These are phyloP conservation scores for Sylvilagus bachmani DNA, from an alignment of 2,113 vertebrate species.

Conservation along the genomic window DNA sequence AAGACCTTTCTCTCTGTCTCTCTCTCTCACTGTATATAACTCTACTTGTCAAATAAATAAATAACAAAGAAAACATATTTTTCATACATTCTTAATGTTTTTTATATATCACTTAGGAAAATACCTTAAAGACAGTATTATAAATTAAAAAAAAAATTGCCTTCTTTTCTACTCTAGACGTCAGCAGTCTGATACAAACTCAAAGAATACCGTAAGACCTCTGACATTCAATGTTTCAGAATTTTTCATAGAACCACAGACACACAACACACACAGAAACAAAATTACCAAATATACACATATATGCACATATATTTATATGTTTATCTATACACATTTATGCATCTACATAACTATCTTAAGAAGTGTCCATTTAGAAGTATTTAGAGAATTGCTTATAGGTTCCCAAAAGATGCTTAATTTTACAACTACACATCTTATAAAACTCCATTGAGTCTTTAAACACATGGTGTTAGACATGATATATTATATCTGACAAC, in stretches of 20 bases:
- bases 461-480: neutral
- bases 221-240: fast-evolving
- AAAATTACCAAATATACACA: neutral
- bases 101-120: constrained; percentile 78
- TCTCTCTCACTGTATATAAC: too few relatives aligned
- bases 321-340: neutral
- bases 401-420: neutral
- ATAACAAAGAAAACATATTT: constrained; percentile 12
- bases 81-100: constrained; percentile 1
- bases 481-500: neutral
- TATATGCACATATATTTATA: neutral
- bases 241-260: constrained; percentile 26
- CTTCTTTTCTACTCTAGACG: constrained; percentile 65
- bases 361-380: neutral
- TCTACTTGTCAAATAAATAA: too few relatives aligned
- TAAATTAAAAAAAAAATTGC: constrained; percentile 73
- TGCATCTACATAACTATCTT: neutral
- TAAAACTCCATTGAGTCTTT: neutral
- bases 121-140: constrained; percentile 61
- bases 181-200: constrained; percentile 77
- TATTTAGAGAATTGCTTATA: neutral
- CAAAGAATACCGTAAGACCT: constrained; percentile 16
- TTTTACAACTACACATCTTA: neutral
- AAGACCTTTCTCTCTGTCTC: too few relatives aligned
- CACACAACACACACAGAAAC: neutral